These are phyloP conservation scores for Masnerella sp. DNA, from an alignment of 2,888 invertebrate genomes.

Conservation along the genomic window DNA sequence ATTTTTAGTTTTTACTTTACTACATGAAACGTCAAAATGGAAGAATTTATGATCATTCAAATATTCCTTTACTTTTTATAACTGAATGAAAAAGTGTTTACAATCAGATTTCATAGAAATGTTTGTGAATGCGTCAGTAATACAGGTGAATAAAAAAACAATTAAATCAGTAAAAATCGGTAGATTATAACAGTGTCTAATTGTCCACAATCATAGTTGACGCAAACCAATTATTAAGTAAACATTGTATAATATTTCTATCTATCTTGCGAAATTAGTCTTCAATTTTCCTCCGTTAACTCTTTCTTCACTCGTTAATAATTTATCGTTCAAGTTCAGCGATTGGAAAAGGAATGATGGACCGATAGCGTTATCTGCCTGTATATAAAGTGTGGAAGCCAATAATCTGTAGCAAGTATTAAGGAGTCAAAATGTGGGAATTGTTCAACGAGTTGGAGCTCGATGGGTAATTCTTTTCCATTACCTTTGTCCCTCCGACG, in stretches of 20 bases:
- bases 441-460: constrained; percentile 26
- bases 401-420: constrained; percentile 11
- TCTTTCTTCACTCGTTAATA: neutral
- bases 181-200: no score
- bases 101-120: no score
- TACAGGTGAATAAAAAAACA: no score
- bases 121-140: no score
- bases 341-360: constrained; percentile 35
- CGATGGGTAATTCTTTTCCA: constrained; percentile 48
- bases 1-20: no score
- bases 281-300: neutral
- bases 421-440: constrained; percentile 43
- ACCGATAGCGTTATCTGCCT: constrained; percentile 44
- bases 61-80: no score
- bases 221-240: no score
- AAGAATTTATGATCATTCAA: no score
- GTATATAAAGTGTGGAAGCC: constrained; percentile 23
- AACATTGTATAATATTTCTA: constrained; percentile 1
- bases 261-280: neutral
- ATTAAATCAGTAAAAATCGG: no score
- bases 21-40: no score
- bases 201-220: no score
- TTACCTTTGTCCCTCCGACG: neutral
- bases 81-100: no score
- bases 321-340: constrained; percentile 35